Conservation (phyloP, 2,797 vertebrate species). For the Galaxias olidus region DNA sequence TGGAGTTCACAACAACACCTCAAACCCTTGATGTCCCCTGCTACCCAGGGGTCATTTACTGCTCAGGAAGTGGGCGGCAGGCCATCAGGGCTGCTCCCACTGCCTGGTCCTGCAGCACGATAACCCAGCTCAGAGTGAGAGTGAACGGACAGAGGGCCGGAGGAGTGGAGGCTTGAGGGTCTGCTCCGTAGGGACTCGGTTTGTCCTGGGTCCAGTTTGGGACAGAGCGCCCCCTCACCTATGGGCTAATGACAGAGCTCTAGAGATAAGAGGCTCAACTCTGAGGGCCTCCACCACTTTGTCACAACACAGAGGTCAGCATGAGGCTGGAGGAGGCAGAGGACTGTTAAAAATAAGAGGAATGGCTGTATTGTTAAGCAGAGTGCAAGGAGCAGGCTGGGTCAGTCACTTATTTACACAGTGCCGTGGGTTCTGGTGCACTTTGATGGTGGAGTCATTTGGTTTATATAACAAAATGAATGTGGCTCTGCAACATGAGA, state of each 20-base stretch:
- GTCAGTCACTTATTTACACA: slow-evolving; percentile 54
- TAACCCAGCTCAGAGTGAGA: slow-evolving; percentile 30
- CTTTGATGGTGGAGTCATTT: slow-evolving; percentile 26
- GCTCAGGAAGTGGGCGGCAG: slow-evolving; percentile 40
- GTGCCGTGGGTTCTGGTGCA: slow-evolving; percentile 30
- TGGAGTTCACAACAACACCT: slow-evolving; percentile 47
- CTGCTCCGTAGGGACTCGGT: neutral
- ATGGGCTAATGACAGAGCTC: slow-evolving; percentile 23
- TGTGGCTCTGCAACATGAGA: neutral
- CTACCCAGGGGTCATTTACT: slow-evolving; percentile 51
- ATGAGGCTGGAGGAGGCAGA: slow-evolving; percentile 17
- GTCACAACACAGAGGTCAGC: slow-evolving; percentile 19
- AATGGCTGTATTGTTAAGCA: slow-evolving; percentile 9
- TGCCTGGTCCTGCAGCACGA: slow-evolving; percentile 25
- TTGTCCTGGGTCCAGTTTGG: slow-evolving; percentile 8
- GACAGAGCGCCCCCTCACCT: slow-evolving; percentile 3
- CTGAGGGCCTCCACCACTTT: slow-evolving; percentile 20
- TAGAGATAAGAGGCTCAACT: slow-evolving; percentile 9
- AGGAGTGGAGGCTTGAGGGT: neutral
- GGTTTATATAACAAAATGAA: slow-evolving; percentile 13
- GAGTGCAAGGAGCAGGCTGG: slow-evolving; percentile 15
- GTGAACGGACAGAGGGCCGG: neutral
- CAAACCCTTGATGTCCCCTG: slow-evolving; percentile 44
- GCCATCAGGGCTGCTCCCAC: slow-evolving; percentile 28
- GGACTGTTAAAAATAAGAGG: slow-evolving; percentile 10